Evolutionary conservation across 2,888 invertebrate genomes (phyloP).

Genomic region (Trimorus sp.): DNA sequence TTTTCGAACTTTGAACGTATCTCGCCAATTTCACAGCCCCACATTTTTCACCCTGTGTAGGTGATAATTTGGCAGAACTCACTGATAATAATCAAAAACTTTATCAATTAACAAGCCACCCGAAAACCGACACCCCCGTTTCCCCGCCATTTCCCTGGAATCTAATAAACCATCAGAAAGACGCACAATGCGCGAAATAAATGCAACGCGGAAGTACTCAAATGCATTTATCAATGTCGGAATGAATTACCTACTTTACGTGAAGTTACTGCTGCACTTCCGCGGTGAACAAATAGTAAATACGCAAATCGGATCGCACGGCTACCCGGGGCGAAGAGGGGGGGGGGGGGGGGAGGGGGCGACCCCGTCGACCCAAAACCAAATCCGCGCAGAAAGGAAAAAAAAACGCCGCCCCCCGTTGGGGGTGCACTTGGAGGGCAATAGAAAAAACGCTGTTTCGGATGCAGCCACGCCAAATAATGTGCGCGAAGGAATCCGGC

Average conservation of each 20-base stretch:
- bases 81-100: too few relatives aligned
- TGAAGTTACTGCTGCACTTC: conserved; percentile 35
- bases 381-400: neutral
- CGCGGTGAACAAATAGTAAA: conserved; percentile 47
- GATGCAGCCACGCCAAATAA: conserved; percentile 36
- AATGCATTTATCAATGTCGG: conserved; percentile 52
- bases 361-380: too few relatives aligned
- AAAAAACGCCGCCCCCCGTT: conserved; percentile 3
- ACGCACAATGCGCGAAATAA: conserved; percentile 39
- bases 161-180: conserved; percentile 26
- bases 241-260: conserved; percentile 55
- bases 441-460: conserved; percentile 41
- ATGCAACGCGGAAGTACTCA: conserved; percentile 41
- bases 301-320: conserved; percentile 44
- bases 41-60: too few relatives aligned
- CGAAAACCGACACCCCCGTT: too few relatives aligned
- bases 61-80: too few relatives aligned
- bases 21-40: too few relatives aligned
- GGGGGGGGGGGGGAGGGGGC: too few relatives aligned
- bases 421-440: conserved; percentile 6
- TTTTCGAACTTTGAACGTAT: too few relatives aligned
- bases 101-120: too few relatives aligned
- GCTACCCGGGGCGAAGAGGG: neutral
- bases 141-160: conserved; percentile 3
- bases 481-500: conserved; percentile 22